phyloP scores from a whole-genome alignment of 2,113 vertebrate genomes.

The Anser cygnoides region DNA sequence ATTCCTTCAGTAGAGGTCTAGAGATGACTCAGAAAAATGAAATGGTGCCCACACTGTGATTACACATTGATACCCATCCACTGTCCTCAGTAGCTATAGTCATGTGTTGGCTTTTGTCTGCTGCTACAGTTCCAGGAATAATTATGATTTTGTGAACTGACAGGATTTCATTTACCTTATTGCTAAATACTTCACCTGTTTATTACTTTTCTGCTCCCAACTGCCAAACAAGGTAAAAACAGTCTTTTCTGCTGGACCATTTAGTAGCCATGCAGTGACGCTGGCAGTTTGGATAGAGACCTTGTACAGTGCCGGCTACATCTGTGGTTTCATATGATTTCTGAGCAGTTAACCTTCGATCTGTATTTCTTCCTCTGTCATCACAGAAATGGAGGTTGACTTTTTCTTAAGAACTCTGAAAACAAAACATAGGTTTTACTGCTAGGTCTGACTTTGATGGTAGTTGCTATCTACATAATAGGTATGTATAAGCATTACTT shows the following conservation, averaged over 20 bases:
- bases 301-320: rapidly evolving
- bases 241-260: background rate
- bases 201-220: background rate
- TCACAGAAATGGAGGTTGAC: background rate
- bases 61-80: background rate
- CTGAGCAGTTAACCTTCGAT: background rate
- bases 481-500: background rate
- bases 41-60: background rate
- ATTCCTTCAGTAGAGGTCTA: background rate
- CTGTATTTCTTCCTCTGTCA: background rate
- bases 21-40: background rate
- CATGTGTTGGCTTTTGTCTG: background rate
- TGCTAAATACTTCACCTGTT: background rate
- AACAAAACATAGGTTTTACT: background rate
- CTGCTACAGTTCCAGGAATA: background rate
- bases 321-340: background rate
- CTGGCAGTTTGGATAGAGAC: background rate
- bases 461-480: background rate
- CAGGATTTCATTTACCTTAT: background rate
- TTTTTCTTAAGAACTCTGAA: background rate
- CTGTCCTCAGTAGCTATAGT: background rate
- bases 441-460: background rate
- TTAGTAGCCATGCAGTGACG: background rate
- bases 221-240: background rate
- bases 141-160: background rate